Conservation (phyloP, 2,113 vertebrate genomes). For the Phasianus colchicus region DNA sequence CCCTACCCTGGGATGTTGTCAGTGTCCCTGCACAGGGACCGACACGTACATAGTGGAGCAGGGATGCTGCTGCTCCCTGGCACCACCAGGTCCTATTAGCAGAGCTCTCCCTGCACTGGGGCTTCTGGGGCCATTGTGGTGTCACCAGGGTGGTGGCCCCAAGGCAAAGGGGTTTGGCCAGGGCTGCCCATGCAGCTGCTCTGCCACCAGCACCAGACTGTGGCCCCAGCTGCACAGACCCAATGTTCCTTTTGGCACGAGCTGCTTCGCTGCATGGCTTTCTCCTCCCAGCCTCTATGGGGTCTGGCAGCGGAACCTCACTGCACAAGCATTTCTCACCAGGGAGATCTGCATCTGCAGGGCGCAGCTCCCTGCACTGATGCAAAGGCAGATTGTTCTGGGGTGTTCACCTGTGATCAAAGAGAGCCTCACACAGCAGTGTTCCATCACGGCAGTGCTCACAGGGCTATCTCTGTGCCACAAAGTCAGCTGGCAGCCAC, state of each 20-base stretch:
- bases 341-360: not conserved
- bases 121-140: not conserved
- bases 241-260: accelerated
- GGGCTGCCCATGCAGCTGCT: not conserved
- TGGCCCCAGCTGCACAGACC: accelerated
- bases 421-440: not conserved
- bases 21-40: accelerated
- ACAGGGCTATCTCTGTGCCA: not conserved
- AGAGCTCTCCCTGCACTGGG: not conserved
- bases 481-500: not conserved
- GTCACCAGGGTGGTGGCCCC: not conserved
- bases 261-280: not conserved
- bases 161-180: accelerated
- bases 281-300: not conserved
- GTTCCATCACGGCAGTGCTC: constrained; percentile 22
- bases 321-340: not conserved
- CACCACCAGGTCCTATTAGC: not conserved
- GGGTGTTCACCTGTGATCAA: not conserved
- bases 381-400: not conserved
- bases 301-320: not conserved
- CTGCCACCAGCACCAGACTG: accelerated
- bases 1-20: not conserved
- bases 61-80: accelerated
- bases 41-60: accelerated
- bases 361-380: not conserved